Evolutionary conservation across 2,797 vertebrate species (phyloP).

Genomic region (Periophthalmus magnuspinnatus): DNA sequence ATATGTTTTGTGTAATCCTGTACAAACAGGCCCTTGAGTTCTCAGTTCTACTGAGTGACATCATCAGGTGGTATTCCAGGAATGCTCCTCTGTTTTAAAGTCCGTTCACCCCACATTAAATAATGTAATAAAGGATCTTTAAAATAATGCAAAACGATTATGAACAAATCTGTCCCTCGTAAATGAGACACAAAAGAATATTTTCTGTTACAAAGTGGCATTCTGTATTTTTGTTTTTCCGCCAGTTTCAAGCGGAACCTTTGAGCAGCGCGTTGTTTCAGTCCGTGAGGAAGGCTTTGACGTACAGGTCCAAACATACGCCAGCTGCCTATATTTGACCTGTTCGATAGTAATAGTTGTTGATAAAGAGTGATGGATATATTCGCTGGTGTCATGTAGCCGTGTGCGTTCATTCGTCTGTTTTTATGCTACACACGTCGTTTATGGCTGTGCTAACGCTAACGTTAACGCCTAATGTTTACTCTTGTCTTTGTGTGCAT

Average conservation of each 20-base stretch:
- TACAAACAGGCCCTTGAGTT: not conserved
- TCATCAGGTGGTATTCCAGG: not conserved
- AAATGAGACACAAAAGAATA: too few species aligned
- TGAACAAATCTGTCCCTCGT: too few species aligned
- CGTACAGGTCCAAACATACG: not conserved
- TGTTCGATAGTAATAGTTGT: too few species aligned
- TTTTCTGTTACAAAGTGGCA: too few species aligned
- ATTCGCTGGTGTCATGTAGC: too few species aligned
- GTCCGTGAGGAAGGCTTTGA: conserved; percentile 35
- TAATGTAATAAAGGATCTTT: too few species aligned
- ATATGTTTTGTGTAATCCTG: not conserved
- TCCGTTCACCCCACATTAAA: too few species aligned
- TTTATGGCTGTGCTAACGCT: conserved; percentile 4
- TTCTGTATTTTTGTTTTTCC: not conserved
- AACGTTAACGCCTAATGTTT: not conserved
- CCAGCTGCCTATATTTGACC: not conserved
- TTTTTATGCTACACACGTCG: not conserved
- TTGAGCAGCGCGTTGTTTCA: conserved; percentile 40
- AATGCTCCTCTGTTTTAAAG: too few species aligned
- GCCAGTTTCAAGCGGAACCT: conserved; percentile 18
- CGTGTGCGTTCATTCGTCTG: not conserved
- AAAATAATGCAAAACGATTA: too few species aligned
- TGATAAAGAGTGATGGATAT: too few species aligned
- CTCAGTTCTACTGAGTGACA: not conserved
- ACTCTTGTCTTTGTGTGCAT: not conserved